Evolutionary conservation across 2,113 vertebrate species (phyloP), one percentile per base, ranked within the genome.

Genomic region (Dunckerocampus dactyliophorus): DNA sequence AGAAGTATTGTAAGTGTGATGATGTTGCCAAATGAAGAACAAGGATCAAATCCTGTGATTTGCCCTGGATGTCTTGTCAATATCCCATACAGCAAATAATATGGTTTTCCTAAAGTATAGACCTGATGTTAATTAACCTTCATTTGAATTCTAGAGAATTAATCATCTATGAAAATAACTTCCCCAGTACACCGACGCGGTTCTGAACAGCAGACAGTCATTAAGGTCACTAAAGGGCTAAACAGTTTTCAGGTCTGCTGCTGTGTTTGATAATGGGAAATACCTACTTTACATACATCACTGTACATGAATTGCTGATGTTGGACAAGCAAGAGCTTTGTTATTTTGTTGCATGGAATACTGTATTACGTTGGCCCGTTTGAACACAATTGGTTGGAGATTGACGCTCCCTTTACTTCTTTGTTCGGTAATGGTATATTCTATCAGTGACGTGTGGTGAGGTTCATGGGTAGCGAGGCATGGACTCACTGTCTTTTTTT

Each of bases 11-110:
- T 79, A 73, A 70, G 63, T 71, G 66, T 56, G 68, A 83, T 76
- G 68, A 62, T 77, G 73, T 83, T 87, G 87, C 83, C 83, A 87
- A 87, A 84, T 83, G 84, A 89, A 89, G 85, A 89, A 87, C 86
- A 86, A 67, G 65, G 76, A 62, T 53, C 16, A 63, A 74, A 62
- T 65, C 57, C 4, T 67, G 63, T 63, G 46, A 74, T 58, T 77
- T 66, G 45, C 59, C 70, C 68, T 39, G 22, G 81, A 75, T 82
- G 79, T 82, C 62, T 76, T 83, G 70, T 70, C 58, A 34, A 69
- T 75, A 69, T 77, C 56, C 63, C 34, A 59, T 75, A 21, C 20
- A 42, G 34, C 15, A 69, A 75, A 80, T 72, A 0, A 28, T 75
- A 63, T 84, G 72, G 57, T 67, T 79, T 75, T 82, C 51, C 74